phyloP scores from a whole-genome alignment of 2,113 vertebrate species.

The Menidia beryllina region DNA sequence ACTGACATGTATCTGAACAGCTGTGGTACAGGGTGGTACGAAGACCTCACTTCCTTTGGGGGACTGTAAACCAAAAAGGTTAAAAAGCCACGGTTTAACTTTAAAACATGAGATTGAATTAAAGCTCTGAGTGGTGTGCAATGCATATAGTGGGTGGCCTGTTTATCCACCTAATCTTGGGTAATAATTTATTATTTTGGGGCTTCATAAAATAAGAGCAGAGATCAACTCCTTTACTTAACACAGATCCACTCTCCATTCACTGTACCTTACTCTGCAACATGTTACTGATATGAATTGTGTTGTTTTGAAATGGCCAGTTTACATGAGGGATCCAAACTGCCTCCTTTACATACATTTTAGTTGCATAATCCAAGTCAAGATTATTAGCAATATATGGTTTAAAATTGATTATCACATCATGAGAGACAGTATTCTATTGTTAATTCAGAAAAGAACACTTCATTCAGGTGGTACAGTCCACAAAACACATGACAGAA shows the following conservation, averaged over 20 bases:
- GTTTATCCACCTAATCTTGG: constrained; percentile 38
- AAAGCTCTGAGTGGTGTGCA: neutral
- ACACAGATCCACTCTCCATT: constrained; percentile 7
- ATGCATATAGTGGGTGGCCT: constrained; percentile 36
- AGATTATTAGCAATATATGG: constrained; percentile 51
- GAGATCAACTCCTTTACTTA: constrained; percentile 21
- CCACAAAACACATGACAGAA: constrained; percentile 22
- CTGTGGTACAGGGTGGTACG: constrained; percentile 19
- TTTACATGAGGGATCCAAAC: constrained; percentile 15
- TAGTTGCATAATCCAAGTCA: constrained; percentile 19
- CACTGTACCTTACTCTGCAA: constrained; percentile 21
- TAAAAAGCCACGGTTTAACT: constrained; percentile 13
- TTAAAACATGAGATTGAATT: constrained; percentile 17
- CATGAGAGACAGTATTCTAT: constrained; percentile 1
- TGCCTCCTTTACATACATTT: constrained; percentile 34
- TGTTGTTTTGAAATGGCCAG: constrained; percentile 26
- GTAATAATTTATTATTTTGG: constrained; percentile 34
- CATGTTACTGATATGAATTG: constrained; percentile 9
- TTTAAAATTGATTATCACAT: constrained; percentile 53
- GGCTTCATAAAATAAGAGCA: constrained; percentile 30
- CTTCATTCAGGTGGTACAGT: neutral
- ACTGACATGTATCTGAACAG: constrained; percentile 44
- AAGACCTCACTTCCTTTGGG: constrained; percentile 40
- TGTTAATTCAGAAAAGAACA: constrained; percentile 8
- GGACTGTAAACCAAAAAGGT: constrained; percentile 41